These are phyloP conservation scores for Callocephalon fimbriatum DNA, from an alignment of 2,113 vertebrate genomes.

Conservation along the genomic window DNA sequence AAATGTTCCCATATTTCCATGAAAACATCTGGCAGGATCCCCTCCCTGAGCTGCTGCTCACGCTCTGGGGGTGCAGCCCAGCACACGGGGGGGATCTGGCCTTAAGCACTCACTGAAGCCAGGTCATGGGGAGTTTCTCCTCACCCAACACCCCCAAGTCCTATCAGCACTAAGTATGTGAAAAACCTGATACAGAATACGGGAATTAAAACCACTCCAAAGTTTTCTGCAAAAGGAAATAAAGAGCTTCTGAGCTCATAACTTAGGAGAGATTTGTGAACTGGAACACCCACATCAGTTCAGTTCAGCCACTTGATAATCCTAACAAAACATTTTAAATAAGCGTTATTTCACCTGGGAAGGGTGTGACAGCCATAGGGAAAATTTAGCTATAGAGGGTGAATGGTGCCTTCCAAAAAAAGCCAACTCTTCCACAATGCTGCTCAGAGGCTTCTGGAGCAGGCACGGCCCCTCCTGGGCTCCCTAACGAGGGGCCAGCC, in stretches of 20 bases:
- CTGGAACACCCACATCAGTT: not conserved
- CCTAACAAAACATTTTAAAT: not conserved
- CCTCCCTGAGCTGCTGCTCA: not conserved
- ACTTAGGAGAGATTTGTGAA: not conserved
- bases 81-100: not conserved
- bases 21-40: too few species aligned
- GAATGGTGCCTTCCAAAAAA: not conserved
- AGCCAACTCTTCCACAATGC: not conserved
- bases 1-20: too few species aligned
- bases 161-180: not conserved
- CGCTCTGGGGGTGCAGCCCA: not conserved
- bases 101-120: not conserved
- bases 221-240: not conserved
- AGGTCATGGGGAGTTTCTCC: not conserved
- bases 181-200: not conserved
- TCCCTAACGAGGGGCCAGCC: not conserved
- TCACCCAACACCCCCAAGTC: not conserved
- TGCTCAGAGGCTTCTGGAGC: not conserved
- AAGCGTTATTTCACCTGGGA: not conserved
- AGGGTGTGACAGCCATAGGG: not conserved
- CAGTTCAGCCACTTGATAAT: not conserved
- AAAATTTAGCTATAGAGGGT: accelerated
- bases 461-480: not conserved
- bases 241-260: not conserved
- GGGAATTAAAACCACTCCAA: not conserved